A percentile compares a stretch with the other conserved stretches of the same genome.
phyloP scores from a whole-genome alignment of 2,888 invertebrate species.

The Lepidochitona cinerea region DNA sequence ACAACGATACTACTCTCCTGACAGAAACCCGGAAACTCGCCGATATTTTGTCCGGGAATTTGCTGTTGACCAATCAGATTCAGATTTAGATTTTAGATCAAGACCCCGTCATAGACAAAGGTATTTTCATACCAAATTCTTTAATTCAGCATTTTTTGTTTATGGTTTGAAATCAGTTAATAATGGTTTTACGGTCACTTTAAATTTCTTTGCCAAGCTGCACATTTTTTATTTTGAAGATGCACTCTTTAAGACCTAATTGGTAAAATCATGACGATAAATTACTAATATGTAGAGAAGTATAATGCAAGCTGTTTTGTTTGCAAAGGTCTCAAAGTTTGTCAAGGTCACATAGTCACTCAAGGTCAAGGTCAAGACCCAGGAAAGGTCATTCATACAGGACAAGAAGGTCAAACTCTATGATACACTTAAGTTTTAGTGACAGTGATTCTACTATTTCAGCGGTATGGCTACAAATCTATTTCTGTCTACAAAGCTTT shows the following conservation, averaged over 20 bases:
- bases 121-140: neutral
- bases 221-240: no score
- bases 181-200: no score
- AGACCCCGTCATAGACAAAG: neutral
- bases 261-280: no score
- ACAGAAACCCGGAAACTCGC: conserved; percentile 27
- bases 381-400: neutral
- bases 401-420: neutral
- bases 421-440: neutral
- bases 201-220: no score
- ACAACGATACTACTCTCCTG: conserved; percentile 44
- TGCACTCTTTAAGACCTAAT: no score
- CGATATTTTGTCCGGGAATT: conserved; percentile 48
- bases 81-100: conserved; percentile 37
- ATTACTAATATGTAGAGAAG: neutral
- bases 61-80: conserved; percentile 38
- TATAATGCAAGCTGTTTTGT: neutral
- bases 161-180: neutral
- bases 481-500: no score
- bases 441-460: neutral
- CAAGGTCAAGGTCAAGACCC: neutral
- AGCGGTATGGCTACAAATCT: neutral
- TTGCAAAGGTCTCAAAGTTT: conserved; percentile 16
- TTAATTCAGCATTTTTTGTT: neutral
- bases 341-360: conserved; percentile 11